Base-by-base conservation (phyloP, 2,113 vertebrate genomes). In the Tamias sibiricus region DNA sequence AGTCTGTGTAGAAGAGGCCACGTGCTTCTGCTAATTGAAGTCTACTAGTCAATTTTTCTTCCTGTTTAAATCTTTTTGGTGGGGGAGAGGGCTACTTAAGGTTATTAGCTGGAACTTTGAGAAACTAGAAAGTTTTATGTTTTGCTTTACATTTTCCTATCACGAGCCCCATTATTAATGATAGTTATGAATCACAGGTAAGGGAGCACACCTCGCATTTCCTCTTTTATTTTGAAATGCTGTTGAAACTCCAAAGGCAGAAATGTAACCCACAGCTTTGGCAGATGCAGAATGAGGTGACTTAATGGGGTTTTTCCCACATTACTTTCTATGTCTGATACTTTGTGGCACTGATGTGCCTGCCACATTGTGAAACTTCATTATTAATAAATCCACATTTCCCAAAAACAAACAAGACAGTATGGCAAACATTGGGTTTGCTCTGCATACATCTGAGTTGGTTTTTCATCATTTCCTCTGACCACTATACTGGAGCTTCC, bases 351-450 rank as follows among this genome's bases (percentile, higher is more conserved):
- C n/a, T 90, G 52, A 77, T 80, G 86, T 80, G 57, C 40, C 24
- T 71, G 42, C 83, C 42, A 20, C 66, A 77, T 82, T 90, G 83
- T 7, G 57, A 95, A 94, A 85, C 35, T 54, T 94, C 77, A 81
- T 94, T 91, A 94, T 93, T 95, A 97, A 95, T 95, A 96, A 97
- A 90, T 54, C 26, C 28, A 24, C 85, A 74, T 57, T 42, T 40
- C 62, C 47, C 32, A 35, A 88, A 88, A 92, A 93, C 90, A 97
- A 95, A 94, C n/a, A 92, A 94, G 91, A 59, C 44, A 68, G 20
- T 14, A 9, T 52, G 76, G 69, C 75, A 87, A 89, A 89, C 57
- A 86, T 47, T 57, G 37, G 64, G 19, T 94, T 93, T 91, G 54
- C 83, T 89, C 64, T 89, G 69, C 86, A 71, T 92, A 91, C 75